These are phyloP conservation scores for Poeciliopsis paucimaculata DNA, from an alignment of 2,797 vertebrate genomes.

Conservation along the genomic window DNA sequence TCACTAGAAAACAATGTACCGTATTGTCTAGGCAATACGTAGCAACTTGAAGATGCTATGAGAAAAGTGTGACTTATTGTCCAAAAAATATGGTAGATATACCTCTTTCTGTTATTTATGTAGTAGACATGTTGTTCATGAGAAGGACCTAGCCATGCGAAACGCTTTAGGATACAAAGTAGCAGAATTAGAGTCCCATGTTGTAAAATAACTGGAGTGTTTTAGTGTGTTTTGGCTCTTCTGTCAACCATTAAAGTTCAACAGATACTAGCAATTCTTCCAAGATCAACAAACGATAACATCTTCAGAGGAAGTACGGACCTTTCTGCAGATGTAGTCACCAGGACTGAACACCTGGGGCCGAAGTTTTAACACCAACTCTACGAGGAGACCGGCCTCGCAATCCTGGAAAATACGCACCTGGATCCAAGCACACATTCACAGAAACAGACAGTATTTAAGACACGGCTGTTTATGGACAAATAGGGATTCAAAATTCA, in stretches of 20 bases:
- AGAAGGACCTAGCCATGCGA: not conserved
- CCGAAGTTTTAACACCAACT: slow-evolving; percentile 92
- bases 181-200: not conserved
- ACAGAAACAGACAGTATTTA: slow-evolving; percentile 3
- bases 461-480: not conserved
- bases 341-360: slow-evolving; percentile 96
- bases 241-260: not conserved
- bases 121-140: not conserved
- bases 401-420: slow-evolving; percentile 96
- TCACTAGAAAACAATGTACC: not conserved
- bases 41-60: too few species aligned
- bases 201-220: not conserved
- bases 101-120: not conserved
- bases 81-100: too few species aligned
- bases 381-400: slow-evolving; percentile 92
- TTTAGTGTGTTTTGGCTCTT: not conserved
- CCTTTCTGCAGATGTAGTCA: slow-evolving; percentile 94
- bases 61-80: too few species aligned
- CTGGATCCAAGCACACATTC: slow-evolving; percentile 39
- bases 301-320: slow-evolving; percentile 23
- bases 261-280: not conserved
- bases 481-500: not conserved
- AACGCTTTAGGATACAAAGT: not conserved
- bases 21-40: too few species aligned
- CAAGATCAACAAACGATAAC: not conserved